Conservation (phyloP, 2,888 invertebrate species). For the Xylota sylvarum region DNA sequence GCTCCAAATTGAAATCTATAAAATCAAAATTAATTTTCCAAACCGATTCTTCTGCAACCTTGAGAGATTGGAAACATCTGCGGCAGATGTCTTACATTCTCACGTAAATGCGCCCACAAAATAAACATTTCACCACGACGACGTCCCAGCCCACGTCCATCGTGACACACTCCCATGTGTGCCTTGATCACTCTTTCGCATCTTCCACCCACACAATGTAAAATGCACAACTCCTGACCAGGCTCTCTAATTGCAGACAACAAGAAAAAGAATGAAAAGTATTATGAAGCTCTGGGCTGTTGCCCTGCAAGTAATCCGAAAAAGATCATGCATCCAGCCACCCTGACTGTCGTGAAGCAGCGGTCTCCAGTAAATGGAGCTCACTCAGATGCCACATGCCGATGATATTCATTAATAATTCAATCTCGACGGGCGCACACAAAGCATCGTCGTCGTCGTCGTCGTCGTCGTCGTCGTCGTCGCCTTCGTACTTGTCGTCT, state of each 20-base stretch:
- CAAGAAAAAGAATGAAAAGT: constrained; percentile 6
- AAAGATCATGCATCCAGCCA: constrained; percentile 53
- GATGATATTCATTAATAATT: constrained; percentile 76
- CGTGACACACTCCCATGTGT: constrained; percentile 61
- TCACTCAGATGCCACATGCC: constrained; percentile 67
- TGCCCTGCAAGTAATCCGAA: constrained; percentile 29
- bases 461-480: constrained; percentile 36
- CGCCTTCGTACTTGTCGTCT: constrained; percentile 40
- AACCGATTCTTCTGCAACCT: constrained; percentile 9
- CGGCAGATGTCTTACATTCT: constrained; percentile 44
- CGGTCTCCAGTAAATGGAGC: constrained; percentile 57
- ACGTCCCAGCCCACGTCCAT: constrained; percentile 57
- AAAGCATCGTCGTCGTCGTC: constrained; percentile 64
- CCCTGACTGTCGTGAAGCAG: constrained; percentile 41
- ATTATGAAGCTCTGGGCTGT: neutral
- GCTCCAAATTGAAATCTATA: constrained; percentile 13
- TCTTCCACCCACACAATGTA: constrained; percentile 58
- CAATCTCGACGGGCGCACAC: constrained; percentile 74
- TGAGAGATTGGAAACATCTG: constrained; percentile 56
- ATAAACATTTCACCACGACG: constrained; percentile 49
- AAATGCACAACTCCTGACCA: constrained; percentile 64
- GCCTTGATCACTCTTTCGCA: constrained; percentile 57
- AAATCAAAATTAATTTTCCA: constrained; percentile 18
- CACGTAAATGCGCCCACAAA: constrained; percentile 26
- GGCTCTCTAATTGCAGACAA: constrained; percentile 59